Evolutionary conservation across 2,797 vertebrate species (phyloP).

Genomic region (Crypturellus tataupa): DNA sequence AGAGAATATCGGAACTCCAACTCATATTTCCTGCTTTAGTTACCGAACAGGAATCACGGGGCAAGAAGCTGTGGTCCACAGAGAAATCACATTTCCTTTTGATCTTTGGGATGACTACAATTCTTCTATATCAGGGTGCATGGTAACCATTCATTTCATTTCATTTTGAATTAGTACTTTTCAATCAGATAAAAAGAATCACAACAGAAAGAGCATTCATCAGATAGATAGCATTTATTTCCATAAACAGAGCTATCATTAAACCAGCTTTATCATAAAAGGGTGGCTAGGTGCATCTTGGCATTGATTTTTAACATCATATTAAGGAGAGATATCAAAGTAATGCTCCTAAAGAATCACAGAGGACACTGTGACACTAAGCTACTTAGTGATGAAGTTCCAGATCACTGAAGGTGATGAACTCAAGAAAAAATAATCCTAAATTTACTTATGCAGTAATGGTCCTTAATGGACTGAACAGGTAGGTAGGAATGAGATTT

Average conservation of each 20-base stretch:
- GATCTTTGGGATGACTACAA: neutral
- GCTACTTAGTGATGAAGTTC: neutral
- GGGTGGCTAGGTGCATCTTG: neutral
- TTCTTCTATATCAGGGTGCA: neutral
- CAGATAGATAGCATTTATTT: constrained; percentile 59
- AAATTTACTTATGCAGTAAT: neutral
- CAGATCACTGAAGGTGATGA: neutral
- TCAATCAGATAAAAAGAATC: constrained; percentile 22
- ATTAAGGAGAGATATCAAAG: constrained; percentile 45
- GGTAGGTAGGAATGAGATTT: neutral
- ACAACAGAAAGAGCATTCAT: neutral
- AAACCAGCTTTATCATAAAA: constrained; percentile 51
- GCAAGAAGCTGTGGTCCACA: neutral
- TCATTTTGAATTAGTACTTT: constrained; percentile 41
- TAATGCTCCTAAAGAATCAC: constrained; percentile 34
- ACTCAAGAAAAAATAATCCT: neutral
- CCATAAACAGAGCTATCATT: constrained; percentile 30
- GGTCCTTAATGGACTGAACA: neutral
- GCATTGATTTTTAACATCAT: constrained; percentile 33
- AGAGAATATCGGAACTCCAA: neutral
- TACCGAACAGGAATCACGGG: neutral
- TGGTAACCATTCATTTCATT: constrained; percentile 5
- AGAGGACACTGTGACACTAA: neutral
- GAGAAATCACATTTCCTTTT: constrained; percentile 8
- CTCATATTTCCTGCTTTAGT: neutral